Conservation (phyloP, 2,888 invertebrate genomes). For the Acanthopleura granulata region DNA sequence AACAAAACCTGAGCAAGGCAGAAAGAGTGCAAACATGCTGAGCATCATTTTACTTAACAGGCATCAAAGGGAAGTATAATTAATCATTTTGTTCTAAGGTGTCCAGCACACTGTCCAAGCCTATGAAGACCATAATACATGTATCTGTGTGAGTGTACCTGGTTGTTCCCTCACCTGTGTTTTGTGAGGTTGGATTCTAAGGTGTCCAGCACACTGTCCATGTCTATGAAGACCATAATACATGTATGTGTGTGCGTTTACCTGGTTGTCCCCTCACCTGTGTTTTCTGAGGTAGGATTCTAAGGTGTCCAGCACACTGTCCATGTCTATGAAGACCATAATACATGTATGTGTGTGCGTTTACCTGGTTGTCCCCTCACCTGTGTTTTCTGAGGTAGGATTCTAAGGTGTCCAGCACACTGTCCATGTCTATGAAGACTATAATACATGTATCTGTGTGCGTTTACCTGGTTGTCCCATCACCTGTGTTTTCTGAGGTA, state of each 20-base stretch:
- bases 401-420: constrained; percentile 87
- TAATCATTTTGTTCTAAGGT: too few species aligned
- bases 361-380: too few species aligned
- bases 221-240: constrained; percentile 82
- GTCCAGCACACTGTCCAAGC: constrained; percentile 85
- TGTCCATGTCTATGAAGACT: constrained; percentile 87
- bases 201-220: constrained; percentile 85
- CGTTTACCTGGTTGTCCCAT: too few species aligned
- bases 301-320: constrained; percentile 85
- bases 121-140: constrained; percentile 78
- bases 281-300: constrained; percentile 93
- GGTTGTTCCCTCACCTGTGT: constrained; percentile 79
- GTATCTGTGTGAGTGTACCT: too few species aligned
- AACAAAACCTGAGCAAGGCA: constrained; percentile 78
- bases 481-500: constrained; percentile 17
- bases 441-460: too few species aligned
- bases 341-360: too few species aligned
- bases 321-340: constrained; percentile 85
- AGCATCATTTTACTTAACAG: too few species aligned
- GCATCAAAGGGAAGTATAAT: too few species aligned
- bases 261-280: constrained; percentile 74
- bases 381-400: constrained; percentile 15
- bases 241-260: too few species aligned
- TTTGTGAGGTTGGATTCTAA: constrained; percentile 91
- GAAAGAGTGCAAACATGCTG: too few species aligned